These are phyloP conservation scores for Danaus plexippus DNA, from an alignment of 1,140 invertebrate species.

Conservation along the genomic window DNA sequence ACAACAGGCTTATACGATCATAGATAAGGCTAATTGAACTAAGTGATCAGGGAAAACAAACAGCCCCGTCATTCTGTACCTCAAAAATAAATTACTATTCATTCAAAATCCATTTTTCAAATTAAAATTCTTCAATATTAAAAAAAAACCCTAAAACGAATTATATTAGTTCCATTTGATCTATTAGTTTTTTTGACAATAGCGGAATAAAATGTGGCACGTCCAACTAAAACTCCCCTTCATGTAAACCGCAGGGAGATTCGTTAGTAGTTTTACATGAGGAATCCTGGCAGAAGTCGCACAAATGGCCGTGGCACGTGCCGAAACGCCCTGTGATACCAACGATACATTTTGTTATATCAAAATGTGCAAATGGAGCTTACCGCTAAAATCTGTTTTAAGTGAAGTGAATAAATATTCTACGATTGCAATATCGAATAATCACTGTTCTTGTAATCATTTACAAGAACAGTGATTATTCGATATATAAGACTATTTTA, in stretches of 20 bases:
- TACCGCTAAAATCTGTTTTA: conserved; percentile 11
- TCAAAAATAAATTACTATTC: conserved; percentile 1
- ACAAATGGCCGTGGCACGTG: conserved; percentile 48
- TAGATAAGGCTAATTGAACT: conserved; percentile 13
- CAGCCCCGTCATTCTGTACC: not conserved
- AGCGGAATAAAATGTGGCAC: too few species aligned
- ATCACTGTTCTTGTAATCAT: too few species aligned
- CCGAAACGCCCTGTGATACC: conserved; percentile 17
- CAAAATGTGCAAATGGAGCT: conserved; percentile 21
- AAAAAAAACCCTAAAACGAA: too few species aligned
- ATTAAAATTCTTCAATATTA: too few species aligned
- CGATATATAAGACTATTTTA: too few species aligned
- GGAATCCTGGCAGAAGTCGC: conserved; percentile 35
- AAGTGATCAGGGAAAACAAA: conserved; percentile 11
- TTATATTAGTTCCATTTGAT: too few species aligned
- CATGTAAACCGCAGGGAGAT: conserved; percentile 32
- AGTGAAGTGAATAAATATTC: too few species aligned
- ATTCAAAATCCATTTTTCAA: too few species aligned
- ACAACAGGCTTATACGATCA: conserved; percentile 8
- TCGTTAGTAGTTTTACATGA: conserved; percentile 30
- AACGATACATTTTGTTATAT: conserved; percentile 20
- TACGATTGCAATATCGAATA: too few species aligned
- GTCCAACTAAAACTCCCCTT: conserved; percentile 13
- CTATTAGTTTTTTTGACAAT: too few species aligned
- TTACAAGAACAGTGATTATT: too few species aligned